Base-by-base conservation (phyloP, 2,888 invertebrate genomes). In the Neoascia interrupta region DNA sequence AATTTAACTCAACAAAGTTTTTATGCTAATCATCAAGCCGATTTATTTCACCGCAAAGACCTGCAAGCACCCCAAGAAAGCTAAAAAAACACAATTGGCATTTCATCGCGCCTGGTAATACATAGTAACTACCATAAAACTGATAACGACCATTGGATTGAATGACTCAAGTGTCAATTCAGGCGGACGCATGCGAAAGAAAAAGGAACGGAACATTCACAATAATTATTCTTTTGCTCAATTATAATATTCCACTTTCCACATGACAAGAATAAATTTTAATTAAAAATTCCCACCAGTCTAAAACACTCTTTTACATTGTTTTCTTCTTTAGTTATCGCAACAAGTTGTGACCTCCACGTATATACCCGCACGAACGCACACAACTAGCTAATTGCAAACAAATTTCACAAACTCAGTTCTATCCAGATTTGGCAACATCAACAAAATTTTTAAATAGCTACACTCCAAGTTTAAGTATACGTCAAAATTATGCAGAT, bases 281-380 rank as follows among this genome's bases (percentile, higher is more conserved):
- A 63, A 41, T 53, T 63, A 41, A 51, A 51, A 43, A 64, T 23
- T 63, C 51, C 47, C 15, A 51, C n/a, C 49, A 61, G 11, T n/a
- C n/a, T n/a, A n/a, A n/a, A n/a, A n/a, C n/a, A n/a, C n/a, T n/a
- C n/a, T n/a, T n/a, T n/a, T n/a, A n/a, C 0, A 28, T 37, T 37
- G 15, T n/a, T n/a, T 3, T 36, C 4, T 6, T n/a, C 1, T 19
- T 0, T 36, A 41, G 15, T 41, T 41, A 63, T 31, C 31, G 15
- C 28, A 19, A n/a, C 28, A 31, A 3, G n/a, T n/a, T n/a, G n/a
- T 49, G 49, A 49, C 49, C 49, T 51, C 63, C 15, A 36, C 4
- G 11, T 23, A n/a, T 23, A 2, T 16, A 34, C 34, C 26, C 16
- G 11, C 36, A 16, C 36, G 15, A 6, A 47, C 11, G 10, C 39